Evolutionary conservation across 2,797 vertebrate genomes (phyloP).

Genomic region (Geotria australis): DNA sequence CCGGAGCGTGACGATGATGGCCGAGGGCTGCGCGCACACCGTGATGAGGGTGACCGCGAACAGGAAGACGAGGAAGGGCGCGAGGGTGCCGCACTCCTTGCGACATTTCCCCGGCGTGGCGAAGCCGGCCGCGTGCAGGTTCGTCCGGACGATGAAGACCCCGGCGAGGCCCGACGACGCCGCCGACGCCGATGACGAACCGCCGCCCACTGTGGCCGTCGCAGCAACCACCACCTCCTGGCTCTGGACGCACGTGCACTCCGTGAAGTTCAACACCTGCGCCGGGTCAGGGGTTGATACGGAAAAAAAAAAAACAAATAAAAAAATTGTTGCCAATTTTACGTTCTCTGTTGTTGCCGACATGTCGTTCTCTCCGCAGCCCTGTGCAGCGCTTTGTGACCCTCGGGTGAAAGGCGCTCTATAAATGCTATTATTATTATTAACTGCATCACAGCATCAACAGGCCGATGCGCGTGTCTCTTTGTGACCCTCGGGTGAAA

Average conservation of each 20-base stretch:
- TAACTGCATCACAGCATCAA: too few relatives aligned
- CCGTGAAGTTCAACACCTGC: slow-evolving; percentile 43
- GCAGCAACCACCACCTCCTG: slow-evolving; percentile 78
- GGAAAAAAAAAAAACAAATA: too few relatives aligned
- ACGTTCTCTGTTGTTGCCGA: too few relatives aligned
- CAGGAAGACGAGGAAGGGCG: slow-evolving; percentile 85
- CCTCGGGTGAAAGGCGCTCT: too few relatives aligned
- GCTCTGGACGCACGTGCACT: slow-evolving; percentile 83
- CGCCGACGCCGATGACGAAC: slow-evolving; percentile 42
- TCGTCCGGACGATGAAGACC: slow-evolving; percentile 84
- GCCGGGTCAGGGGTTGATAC: too few relatives aligned
- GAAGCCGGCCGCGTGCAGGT: slow-evolving; percentile 77
- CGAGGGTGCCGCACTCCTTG: slow-evolving; percentile 76
- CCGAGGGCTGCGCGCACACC: slow-evolving; percentile 80
- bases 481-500: too few relatives aligned
- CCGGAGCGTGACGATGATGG: slow-evolving; percentile 97
- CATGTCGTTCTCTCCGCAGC: too few relatives aligned
- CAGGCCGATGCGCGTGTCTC: too few relatives aligned
- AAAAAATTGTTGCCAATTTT: too few relatives aligned
- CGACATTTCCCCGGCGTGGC: slow-evolving; percentile 72
- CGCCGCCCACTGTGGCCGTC: slow-evolving; percentile 29
- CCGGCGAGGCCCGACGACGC: slow-evolving; percentile 63
- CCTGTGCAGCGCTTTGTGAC: too few relatives aligned
- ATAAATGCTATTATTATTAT: too few relatives aligned
- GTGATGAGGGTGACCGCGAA: slow-evolving; percentile 98